Evolutionary conservation across 1,140 invertebrate genomes (phyloP).

Genomic region (Chrysomallon squamiferum): DNA sequence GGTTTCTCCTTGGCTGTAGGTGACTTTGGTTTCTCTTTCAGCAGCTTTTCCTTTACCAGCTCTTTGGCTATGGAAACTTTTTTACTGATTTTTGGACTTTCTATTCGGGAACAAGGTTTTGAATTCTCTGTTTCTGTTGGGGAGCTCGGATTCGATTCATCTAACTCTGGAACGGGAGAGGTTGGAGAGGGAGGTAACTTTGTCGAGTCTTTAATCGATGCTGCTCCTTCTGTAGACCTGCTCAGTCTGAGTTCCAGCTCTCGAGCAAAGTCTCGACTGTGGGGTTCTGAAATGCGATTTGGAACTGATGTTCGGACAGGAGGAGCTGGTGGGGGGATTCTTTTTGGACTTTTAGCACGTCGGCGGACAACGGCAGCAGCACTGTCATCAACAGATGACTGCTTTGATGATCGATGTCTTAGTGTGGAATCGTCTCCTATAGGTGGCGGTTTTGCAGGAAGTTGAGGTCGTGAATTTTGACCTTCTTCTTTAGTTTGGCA

Average conservation of each 20-base stretch:
- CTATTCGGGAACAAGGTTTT: neutral
- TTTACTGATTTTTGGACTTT: too few relatives aligned
- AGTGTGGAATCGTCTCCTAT: neutral
- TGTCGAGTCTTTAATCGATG: neutral
- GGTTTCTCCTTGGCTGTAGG: conserved; percentile 1
- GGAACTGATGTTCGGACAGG: conserved; percentile 12
- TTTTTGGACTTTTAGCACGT: conserved; percentile 47
- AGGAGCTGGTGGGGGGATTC: conserved; percentile 32
- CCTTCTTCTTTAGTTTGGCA: conserved; percentile 6
- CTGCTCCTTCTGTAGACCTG: conserved; percentile 2
- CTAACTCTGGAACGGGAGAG: conserved; percentile 29
- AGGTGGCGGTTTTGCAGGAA: neutral
- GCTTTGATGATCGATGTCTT: conserved; percentile 8
- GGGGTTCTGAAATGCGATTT: conserved; percentile 15
- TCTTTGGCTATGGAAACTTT: too few relatives aligned
- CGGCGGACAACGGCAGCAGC: conserved; percentile 23
- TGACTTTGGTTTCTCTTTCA: neutral
- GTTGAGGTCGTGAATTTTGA: conserved; percentile 13
- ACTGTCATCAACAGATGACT: neutral
- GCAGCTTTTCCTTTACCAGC: too few relatives aligned
- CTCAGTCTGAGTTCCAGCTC: conserved; percentile 44
- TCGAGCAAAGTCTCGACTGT: conserved; percentile 39
- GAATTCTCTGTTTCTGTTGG: conserved; percentile 6
- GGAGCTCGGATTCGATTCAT: conserved; percentile 17
- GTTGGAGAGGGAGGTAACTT: conserved; percentile 11